Evolutionary conservation across 2,113 vertebrate genomes (phyloP).

Genomic region (Asarcornis scutulata): DNA sequence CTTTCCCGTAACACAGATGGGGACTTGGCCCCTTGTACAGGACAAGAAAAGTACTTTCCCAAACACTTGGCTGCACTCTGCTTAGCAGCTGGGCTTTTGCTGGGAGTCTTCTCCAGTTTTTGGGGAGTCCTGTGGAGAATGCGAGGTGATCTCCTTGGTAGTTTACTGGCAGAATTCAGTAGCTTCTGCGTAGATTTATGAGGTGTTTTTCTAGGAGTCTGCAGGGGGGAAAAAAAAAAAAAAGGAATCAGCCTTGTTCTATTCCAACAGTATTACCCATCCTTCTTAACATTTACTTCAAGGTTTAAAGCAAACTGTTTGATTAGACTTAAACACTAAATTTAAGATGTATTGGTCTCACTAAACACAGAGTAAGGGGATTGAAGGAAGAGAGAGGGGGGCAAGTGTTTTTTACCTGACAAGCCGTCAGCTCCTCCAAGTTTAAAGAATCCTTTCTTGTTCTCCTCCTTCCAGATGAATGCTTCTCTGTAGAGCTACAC

Average conservation of each 20-base stretch:
- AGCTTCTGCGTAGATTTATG: conserved; percentile 58
- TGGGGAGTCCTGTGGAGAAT: not conserved
- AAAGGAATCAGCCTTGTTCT: not conserved
- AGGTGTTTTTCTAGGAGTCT: conserved; percentile 78
- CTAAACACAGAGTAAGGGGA: not conserved
- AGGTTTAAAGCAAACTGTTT: not conserved
- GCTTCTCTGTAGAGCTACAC: conserved; percentile 62
- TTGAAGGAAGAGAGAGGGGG: not conserved
- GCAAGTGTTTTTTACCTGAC: conserved; percentile 79
- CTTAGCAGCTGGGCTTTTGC: conserved; percentile 42
- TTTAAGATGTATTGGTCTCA: not conserved
- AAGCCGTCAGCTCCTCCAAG: conserved; percentile 67
- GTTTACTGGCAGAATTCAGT: not conserved
- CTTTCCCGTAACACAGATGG: conserved; percentile 60
- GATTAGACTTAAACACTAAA: not conserved
- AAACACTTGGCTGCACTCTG: conserved; percentile 28
- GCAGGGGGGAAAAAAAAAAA: not conserved
- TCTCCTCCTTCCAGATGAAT: conserved; percentile 20
- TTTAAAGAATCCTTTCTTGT: conserved; percentile 52
- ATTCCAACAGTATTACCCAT: not conserved
- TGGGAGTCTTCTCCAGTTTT: conserved; percentile 4
- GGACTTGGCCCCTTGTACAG: conserved; percentile 42
- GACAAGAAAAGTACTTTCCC: conserved; percentile 27
- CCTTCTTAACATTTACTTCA: not conserved
- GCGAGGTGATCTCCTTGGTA: conserved; percentile 42